Percentiles rank a stretch among this genome's conserved stretches.
Conservation (phyloP, 2,113 vertebrate species). For the Prunella himalayana region DNA sequence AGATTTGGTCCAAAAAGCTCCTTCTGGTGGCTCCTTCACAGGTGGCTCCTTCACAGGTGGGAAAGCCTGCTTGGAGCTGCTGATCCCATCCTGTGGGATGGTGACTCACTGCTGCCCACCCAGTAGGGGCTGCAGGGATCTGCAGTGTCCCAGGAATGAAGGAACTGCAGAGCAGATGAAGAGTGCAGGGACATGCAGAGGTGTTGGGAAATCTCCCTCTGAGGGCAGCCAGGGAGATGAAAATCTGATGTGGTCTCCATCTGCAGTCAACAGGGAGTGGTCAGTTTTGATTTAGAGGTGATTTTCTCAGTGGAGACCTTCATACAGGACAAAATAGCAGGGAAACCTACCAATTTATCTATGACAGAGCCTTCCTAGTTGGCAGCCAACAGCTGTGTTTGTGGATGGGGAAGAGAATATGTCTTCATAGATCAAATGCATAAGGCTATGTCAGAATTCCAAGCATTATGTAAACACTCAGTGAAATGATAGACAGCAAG, state of each 20-base stretch:
- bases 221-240: rapidly evolving
- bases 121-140: background rate
- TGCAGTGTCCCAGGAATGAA: rapidly evolving
- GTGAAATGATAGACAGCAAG: background rate
- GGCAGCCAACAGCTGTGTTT: background rate
- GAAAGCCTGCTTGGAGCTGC: background rate
- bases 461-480: background rate
- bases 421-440: background rate
- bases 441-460: background rate
- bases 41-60: background rate
- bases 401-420: background rate
- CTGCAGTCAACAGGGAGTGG: background rate
- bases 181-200: background rate
- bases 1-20: background rate
- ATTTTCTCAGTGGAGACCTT: background rate
- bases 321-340: rapidly evolving
- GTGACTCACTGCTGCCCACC: rapidly evolving
- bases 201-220: background rate
- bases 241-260: background rate
- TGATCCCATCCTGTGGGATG: background rate
- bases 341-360: background rate
- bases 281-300: background rate
- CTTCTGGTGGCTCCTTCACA: background rate
- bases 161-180: background rate
- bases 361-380: background rate